Evolutionary conservation across 2,888 invertebrate genomes (phyloP), one percentile per base, ranked within the genome.

Genomic region (Idaea dimidiata): DNA sequence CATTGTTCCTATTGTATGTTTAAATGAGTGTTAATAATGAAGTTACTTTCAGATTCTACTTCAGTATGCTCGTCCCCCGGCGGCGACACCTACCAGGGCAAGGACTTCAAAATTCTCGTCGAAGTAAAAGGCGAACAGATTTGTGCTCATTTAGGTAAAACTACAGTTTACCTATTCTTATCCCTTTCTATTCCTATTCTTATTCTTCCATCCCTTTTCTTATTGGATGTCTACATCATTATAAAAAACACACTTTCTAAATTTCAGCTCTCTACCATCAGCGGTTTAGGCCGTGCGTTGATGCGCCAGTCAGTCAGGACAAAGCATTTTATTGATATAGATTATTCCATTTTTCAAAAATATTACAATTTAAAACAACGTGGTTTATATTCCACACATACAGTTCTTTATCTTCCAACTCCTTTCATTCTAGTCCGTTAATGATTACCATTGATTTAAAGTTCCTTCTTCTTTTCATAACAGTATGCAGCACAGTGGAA

Each of bases 401-500:
- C n/a, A n/a, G n/a, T n/a, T n/a, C n/a, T n/a, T n/a, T n/a, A n/a
- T 57, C 17, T 18, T 57, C 18, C 6, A 7, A 43, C 43, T 8
- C 43, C 8, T 8, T 43, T 43, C 1, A 43, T 10, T 8, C 43
- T 43, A 43, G 43, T 7, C 24, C 24, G 5, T 24, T 24, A 24
- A 3, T 24, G 24, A 24, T 14, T 53, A 4, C 8, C 8, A 53
- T 53, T 16, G 5, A 53, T 53, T 4, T 53, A 16, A 5, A 53
- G 3, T 53, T 56, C 33, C 24, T 53, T 56, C 33, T 32, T 8
- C 0, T 24, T 24, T 24, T 24, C 24, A 24, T 10, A 58, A 16
- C 65, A 93, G 91, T 96, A 80, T 97, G 97, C 7, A 95, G 96
- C 3, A 96, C 96, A 0, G 93, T 96, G 54, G 96, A 97, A 89